Conservation (phyloP, 2,888 invertebrate species). For the Leptopilina syphax region DNA sequence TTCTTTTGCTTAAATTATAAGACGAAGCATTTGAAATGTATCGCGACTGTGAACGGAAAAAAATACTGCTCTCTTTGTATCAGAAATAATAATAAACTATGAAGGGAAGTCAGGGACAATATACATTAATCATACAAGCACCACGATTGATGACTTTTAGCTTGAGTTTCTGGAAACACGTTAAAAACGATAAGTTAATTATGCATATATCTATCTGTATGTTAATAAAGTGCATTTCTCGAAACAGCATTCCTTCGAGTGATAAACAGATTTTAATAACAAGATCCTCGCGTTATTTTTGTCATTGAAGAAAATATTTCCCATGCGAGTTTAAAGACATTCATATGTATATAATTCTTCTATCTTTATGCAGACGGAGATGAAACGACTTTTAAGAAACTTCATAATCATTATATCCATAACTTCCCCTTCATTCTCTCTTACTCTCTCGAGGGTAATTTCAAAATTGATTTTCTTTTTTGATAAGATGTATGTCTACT, state of each 20-base stretch:
- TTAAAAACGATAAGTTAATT: constrained; percentile 37
- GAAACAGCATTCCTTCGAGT: constrained; percentile 31
- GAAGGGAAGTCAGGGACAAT: not conserved
- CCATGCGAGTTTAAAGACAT: constrained; percentile 8
- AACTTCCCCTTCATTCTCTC: not conserved
- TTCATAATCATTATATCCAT: constrained; percentile 21
- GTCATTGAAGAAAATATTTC: constrained; percentile 30
- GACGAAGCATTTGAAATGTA: too few relatives aligned
- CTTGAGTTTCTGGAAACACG: not conserved
- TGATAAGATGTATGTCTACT: not conserved
- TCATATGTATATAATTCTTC: constrained; percentile 30
- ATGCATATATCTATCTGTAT: constrained; percentile 30
- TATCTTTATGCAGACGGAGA: constrained; percentile 28
- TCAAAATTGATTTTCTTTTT: constrained; percentile 24
- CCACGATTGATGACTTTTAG: not conserved
- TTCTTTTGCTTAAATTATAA: too few relatives aligned
- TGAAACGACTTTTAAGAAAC: constrained; percentile 11
- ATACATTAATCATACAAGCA: constrained; percentile 8
- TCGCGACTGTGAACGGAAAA: too few relatives aligned
- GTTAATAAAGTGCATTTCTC: constrained; percentile 27
- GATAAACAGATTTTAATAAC: constrained; percentile 37
- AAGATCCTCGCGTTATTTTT: constrained; percentile 20
- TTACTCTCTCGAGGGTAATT: not conserved
- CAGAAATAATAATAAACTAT: not conserved
- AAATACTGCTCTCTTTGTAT: not conserved